Percentiles rank a stretch among this genome's conserved stretches.
Conservation (phyloP, 1,140 invertebrate genomes). For the Melipona quadrifasciata region DNA sequence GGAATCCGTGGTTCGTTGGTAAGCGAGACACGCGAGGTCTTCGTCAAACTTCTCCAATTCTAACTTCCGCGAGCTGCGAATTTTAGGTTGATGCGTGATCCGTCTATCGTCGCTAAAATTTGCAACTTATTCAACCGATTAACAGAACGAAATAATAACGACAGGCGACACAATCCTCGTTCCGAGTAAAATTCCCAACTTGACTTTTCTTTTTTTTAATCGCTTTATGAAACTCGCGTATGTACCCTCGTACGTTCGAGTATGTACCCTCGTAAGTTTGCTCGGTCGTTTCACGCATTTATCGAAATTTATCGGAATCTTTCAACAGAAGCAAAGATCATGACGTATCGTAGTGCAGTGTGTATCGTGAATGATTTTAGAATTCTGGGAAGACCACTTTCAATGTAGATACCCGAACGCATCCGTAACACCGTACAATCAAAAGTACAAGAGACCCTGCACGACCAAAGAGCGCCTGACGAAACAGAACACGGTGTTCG, state of each 20-base stretch:
- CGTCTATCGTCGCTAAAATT: neutral
- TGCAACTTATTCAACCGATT: neutral
- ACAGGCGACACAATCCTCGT: neutral
- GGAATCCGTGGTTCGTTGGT: constrained; percentile 97
- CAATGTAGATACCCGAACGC: constrained; percentile 91
- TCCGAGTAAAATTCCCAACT: neutral
- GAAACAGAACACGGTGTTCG: constrained; percentile 90
- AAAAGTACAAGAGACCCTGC: constrained; percentile 86
- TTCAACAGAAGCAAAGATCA: neutral
- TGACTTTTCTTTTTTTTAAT: too few species aligned
- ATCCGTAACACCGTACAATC: constrained; percentile 90
- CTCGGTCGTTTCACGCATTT: too few species aligned
- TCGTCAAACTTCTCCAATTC: constrained; percentile 35
- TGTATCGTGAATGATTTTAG: constrained; percentile 81
- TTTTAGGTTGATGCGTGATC: neutral
- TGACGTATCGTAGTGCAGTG: neutral
- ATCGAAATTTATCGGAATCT: neutral
- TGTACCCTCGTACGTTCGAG: too few species aligned
- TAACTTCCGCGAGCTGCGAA: neutral
- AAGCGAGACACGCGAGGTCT: constrained; percentile 75
- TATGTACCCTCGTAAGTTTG: too few species aligned
- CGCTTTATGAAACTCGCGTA: too few species aligned
- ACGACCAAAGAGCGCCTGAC: constrained; percentile 88
- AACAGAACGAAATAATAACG: neutral
- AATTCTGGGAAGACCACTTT: constrained; percentile 97